Evolutionary conservation across 2,888 invertebrate species (phyloP).

Genomic region (Acanthococcus lagerstroemiae): DNA sequence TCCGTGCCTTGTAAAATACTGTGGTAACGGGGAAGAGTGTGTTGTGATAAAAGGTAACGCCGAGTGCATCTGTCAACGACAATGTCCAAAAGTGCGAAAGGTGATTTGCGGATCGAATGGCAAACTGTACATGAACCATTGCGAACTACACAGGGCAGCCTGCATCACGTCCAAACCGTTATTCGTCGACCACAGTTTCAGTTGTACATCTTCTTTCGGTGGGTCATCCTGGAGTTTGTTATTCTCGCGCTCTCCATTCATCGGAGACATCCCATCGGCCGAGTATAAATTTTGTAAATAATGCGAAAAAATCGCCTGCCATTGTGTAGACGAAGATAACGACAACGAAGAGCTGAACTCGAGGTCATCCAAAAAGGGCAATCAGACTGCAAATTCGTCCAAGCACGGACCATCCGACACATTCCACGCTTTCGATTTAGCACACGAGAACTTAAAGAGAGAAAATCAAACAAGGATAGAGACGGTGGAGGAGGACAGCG

Average conservation of each 20-base stretch:
- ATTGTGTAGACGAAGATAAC: no score
- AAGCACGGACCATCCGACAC: no score
- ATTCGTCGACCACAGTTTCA: conserved; percentile 47
- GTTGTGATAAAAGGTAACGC: conserved; percentile 46
- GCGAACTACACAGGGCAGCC: conserved; percentile 54
- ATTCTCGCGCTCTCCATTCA: no score
- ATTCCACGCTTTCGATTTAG: no score
- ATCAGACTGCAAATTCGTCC: no score
- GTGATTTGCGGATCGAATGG: conserved; percentile 58
- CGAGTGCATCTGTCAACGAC: conserved; percentile 53
- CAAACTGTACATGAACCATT: conserved; percentile 56
- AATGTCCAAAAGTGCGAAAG: conserved; percentile 49
- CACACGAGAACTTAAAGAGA: no score
- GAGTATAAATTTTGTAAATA: no score
- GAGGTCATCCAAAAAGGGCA: no score
- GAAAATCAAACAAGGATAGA: conserved; percentile 11
- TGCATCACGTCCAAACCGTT: conserved; percentile 49
- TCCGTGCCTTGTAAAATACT: conserved; percentile 55
- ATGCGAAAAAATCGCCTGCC: no score
- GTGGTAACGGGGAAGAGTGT: conserved; percentile 56
- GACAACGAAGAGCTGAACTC: no score
- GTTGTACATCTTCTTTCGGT: conserved; percentile 4
- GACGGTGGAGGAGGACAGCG: conserved; percentile 34
- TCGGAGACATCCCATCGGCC: no score
- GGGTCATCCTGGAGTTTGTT: no score